These are phyloP conservation scores for Ursus arctos DNA, from an alignment of 2,113 vertebrate genomes.

Conservation along the genomic window DNA sequence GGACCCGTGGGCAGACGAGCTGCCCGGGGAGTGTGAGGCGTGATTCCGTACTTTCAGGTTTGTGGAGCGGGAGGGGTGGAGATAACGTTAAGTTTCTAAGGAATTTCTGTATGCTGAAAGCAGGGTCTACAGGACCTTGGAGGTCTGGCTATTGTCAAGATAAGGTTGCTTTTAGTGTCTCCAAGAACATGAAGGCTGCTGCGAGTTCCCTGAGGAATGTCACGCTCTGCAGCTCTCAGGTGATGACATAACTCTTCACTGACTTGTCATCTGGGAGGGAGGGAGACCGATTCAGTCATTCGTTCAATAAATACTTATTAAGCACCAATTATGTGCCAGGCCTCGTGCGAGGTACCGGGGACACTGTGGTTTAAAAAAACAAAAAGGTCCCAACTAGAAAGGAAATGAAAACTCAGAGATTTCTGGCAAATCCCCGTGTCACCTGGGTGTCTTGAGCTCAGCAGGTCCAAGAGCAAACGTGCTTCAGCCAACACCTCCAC, in stretches of 20 bases:
- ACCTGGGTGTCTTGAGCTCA: neutral
- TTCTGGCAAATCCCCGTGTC: neutral
- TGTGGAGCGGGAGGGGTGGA: neutral
- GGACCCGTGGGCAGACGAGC: neutral
- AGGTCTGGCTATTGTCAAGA: neutral
- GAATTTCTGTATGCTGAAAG: neutral
- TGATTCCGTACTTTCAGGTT: accelerated
- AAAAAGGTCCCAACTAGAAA: neutral
- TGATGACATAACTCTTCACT: neutral
- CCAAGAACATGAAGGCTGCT: neutral
- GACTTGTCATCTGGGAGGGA: neutral
- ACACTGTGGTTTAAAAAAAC: neutral
- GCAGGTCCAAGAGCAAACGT: neutral
- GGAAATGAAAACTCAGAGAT: neutral
- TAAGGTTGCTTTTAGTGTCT: neutral
- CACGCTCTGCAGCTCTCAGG: neutral
- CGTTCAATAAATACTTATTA: neutral
- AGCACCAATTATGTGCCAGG: neutral
- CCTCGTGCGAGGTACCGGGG: neutral
- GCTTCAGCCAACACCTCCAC: neutral
- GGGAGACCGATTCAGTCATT: neutral
- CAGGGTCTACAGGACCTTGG: neutral
- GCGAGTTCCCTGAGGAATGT: neutral
- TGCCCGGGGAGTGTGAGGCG: neutral
- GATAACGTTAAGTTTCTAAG: neutral